Evolutionary conservation across 2,888 invertebrate genomes (phyloP).

Genomic region (Rhagophthalmus giganteus): DNA sequence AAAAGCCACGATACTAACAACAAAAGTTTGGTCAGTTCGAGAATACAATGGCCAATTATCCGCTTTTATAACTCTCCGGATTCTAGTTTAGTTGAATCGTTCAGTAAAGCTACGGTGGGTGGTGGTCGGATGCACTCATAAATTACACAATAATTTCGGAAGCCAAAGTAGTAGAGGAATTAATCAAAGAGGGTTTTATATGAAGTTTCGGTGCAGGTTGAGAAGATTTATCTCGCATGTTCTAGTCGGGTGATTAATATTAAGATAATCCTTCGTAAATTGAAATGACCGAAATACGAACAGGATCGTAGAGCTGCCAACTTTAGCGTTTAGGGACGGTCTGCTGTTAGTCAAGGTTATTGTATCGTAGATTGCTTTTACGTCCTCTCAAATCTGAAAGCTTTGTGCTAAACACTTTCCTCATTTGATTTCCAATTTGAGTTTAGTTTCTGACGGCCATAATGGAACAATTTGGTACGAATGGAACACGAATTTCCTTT

Average conservation of each 20-base stretch:
- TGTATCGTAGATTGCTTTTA: constrained; percentile 10
- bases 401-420: constrained; percentile 4
- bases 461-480: constrained; percentile 1
- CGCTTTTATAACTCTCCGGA: constrained; percentile 26
- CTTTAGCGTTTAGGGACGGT: constrained; percentile 2
- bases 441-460: constrained; percentile 1
- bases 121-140: constrained; percentile 16
- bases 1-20: constrained; percentile 23
- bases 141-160: constrained; percentile 25
- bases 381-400: constrained; percentile 6
- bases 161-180: constrained; percentile 19
- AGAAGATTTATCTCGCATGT: constrained; percentile 20
- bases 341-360: constrained; percentile 8
- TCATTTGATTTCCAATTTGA: constrained; percentile 15
- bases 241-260: constrained; percentile 19
- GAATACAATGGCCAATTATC: constrained; percentile 32
- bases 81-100: constrained; percentile 27
- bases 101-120: constrained; percentile 5
- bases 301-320: constrained; percentile 4
- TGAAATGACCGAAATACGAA: constrained; percentile 16
- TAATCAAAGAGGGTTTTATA: constrained; percentile 22
- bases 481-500: neutral
- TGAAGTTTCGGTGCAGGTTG: constrained; percentile 22
- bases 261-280: constrained; percentile 21
- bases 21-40: constrained; percentile 28